Evolutionary conservation across 2,797 vertebrate species (phyloP), one percentile per base, ranked within the genome.

Genomic region (Alosa sapidissima): DNA sequence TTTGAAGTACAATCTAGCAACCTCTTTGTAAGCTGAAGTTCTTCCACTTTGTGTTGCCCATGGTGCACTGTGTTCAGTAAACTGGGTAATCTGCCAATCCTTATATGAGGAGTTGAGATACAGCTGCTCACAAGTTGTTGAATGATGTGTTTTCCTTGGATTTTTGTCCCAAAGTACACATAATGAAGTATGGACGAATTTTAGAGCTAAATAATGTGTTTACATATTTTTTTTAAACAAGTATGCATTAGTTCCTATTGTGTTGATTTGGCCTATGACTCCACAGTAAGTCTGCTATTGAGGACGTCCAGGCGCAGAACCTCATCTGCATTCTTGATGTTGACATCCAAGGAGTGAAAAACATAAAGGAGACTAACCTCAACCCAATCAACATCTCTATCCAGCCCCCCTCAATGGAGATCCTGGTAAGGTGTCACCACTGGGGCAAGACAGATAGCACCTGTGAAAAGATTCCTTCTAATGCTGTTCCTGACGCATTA

Each of bases 321-420:
- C 95, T 97, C 84, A 99, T 99, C 95, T 99, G 98, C 48, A 95
- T 99, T 88, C 94, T 99, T 1, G 98, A 99, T 52, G 95, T 99
- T 10, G 98, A 99, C 91, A 97, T 99, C 92, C 98, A 99, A 91
- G 98, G 98, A 0, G 98, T 99, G 85, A 96, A 90, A 86, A 98
- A 95, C 94, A 97, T 99, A 89, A 99, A 99, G 94, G 95, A 95
- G 93, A 99, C 97, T 0, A 97, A 98, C 81, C 95, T 99, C 83
- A 93, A 93, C 88, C 98, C 98, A 68, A 97, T 99, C 91, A 99
- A 97, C 91, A 95, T 99, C 94, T 99, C 95, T 0, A 96, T 99
- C 89, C 98, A 98, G 91, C 96, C 98, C 0, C 98, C 98, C 0
- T 99, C 98, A 14, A 94, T 99, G 58, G 97, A 97, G 0, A 93